Evolutionary conservation across 1,140 invertebrate genomes (phyloP).

Genomic region (Drosophila lini): DNA sequence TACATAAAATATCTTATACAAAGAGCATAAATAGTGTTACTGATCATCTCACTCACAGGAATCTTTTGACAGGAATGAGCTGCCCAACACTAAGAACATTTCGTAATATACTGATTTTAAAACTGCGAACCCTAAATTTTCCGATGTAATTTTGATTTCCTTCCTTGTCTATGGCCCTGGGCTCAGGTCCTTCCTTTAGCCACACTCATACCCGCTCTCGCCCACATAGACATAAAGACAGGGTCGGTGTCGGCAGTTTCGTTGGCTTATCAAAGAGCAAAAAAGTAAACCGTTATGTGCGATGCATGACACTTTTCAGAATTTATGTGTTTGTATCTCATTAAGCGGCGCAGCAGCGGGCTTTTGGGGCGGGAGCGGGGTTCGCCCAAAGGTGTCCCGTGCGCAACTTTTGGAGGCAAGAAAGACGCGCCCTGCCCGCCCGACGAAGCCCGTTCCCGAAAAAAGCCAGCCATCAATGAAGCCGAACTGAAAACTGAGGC

Average conservation of each 20-base stretch:
- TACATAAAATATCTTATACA: no score
- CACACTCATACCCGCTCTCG: conserved; percentile 1
- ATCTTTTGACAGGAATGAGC: neutral
- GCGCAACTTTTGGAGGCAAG: conserved; percentile 44
- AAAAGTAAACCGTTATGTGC: conserved; percentile 74
- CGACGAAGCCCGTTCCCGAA: conserved; percentile 1
- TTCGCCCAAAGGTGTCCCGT: conserved; percentile 34
- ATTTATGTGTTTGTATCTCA: conserved; percentile 84
- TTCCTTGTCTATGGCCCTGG: conserved; percentile 32
- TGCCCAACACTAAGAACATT: neutral
- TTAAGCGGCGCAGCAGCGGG: conserved; percentile 60
- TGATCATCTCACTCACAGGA: neutral
- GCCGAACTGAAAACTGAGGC: conserved; percentile 44
- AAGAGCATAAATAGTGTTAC: no score
- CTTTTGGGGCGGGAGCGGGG: neutral
- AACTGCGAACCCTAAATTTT: conserved; percentile 15
- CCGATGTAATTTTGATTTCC: conserved; percentile 22
- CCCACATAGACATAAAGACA: conserved; percentile 23
- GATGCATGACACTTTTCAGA: conserved; percentile 82
- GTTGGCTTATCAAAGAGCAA: conserved; percentile 77
- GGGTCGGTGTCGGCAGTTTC: conserved; percentile 50
- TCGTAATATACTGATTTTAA: neutral
- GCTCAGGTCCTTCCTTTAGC: conserved; percentile 8
- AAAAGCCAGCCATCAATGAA: conserved; percentile 59
- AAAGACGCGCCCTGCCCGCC: conserved; percentile 10